These are phyloP conservation scores for Thunnus thynnus DNA, from an alignment of 2,113 vertebrate species.

Conservation along the genomic window DNA sequence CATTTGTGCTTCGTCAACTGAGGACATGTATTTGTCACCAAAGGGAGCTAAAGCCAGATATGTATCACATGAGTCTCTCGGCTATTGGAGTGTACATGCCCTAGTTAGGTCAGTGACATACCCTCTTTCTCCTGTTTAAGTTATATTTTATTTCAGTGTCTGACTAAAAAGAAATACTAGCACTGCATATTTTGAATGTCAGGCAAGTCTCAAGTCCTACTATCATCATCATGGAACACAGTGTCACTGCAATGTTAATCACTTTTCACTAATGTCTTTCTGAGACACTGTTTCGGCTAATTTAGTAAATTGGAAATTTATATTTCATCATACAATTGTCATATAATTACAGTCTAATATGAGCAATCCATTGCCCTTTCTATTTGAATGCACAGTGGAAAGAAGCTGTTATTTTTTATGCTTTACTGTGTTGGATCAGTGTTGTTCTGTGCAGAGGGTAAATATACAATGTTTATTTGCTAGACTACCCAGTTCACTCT, in stretches of 20 bases:
- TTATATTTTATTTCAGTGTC: neutral
- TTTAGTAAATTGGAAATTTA: constrained; percentile 1
- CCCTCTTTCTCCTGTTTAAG: neutral
- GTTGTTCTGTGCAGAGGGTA: constrained; percentile 12
- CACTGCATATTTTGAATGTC: neutral
- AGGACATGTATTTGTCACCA: constrained; percentile 50
- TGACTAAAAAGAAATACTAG: neutral
- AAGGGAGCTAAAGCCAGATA: constrained; percentile 27
- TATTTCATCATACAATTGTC: constrained; percentile 16
- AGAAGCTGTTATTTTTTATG: neutral
- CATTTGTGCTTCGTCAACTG: constrained; percentile 54
- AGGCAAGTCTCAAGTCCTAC: neutral
- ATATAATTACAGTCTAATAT: constrained; percentile 15
- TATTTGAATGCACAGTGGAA: neutral
- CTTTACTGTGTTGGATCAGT: constrained; percentile 3
- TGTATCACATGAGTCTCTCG: constrained; percentile 24
- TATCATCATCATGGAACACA: neutral
- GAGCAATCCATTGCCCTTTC: neutral
- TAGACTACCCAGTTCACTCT: constrained; percentile 6
- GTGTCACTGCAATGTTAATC: neutral
- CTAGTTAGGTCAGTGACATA: constrained; percentile 25
- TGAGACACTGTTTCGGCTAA: neutral
- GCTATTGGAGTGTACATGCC: neutral
- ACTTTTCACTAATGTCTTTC: neutral
- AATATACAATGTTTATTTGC: constrained; percentile 19